These are phyloP conservation scores for Orestias chungarensis DNA, from an alignment of 2,797 vertebrate species.

Conservation along the genomic window DNA sequence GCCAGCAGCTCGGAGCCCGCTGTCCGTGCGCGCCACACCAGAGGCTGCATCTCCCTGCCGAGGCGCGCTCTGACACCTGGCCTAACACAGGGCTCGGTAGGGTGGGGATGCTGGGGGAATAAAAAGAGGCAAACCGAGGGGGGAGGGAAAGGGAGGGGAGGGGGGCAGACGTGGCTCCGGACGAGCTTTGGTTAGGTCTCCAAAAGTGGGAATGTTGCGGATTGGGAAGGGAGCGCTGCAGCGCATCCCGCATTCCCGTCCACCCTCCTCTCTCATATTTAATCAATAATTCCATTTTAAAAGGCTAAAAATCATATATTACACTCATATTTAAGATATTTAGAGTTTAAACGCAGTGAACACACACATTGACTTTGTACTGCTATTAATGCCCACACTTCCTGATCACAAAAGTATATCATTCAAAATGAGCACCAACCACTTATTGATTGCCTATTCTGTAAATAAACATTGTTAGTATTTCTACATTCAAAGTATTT, in stretches of 20 bases:
- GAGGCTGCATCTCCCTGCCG: constrained; percentile 85
- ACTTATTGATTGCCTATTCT: neutral
- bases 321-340: neutral
- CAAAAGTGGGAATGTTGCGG: constrained; percentile 78
- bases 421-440: neutral
- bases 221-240: constrained; percentile 77
- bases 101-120: neutral
- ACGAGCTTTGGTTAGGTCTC: constrained; percentile 78
- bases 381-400: neutral
- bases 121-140: neutral
- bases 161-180: constrained; percentile 56
- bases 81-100: constrained; percentile 69
- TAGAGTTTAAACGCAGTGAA: neutral
- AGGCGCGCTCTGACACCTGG: constrained; percentile 81
- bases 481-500: neutral
- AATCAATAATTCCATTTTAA: neutral
- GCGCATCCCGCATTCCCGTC: constrained; percentile 20
- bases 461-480: neutral
- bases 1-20: constrained; percentile 78
- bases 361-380: no score
- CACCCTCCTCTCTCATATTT: no score
- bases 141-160: neutral
- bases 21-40: constrained; percentile 77
- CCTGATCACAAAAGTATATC: neutral
- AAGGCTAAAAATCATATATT: neutral